Evolutionary conservation across 2,113 vertebrate species (phyloP).

Genomic region (Prionailurus viverrinus): DNA sequence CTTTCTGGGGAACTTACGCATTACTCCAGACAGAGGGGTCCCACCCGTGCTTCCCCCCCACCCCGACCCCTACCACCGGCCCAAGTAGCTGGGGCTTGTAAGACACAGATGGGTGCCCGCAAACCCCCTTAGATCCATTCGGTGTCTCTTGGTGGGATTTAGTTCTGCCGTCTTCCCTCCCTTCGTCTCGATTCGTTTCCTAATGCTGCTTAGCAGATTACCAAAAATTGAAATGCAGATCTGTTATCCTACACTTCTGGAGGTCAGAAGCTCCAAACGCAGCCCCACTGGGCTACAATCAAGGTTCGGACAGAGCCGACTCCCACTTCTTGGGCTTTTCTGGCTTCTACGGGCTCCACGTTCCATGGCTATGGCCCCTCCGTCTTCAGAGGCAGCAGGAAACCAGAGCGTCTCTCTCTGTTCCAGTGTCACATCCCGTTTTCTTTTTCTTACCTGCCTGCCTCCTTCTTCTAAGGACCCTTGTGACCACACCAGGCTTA

Average conservation of each 20-base stretch:
- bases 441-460: background rate
- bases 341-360: rapidly evolving
- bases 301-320: background rate
- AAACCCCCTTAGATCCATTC: rapidly evolving
- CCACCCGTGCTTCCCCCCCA: background rate
- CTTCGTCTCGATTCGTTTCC: background rate
- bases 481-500: background rate
- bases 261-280: background rate
- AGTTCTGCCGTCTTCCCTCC: background rate
- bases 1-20: background rate
- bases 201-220: too few relatives aligned
- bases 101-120: rapidly evolving
- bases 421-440: rapidly evolving
- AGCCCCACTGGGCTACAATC: background rate
- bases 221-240: background rate
- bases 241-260: background rate
- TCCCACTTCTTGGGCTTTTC: background rate
- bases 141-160: background rate
- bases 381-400: background rate
- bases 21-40: background rate
- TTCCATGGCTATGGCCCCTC: background rate
- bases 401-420: background rate
- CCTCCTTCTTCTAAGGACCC: background rate
- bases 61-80: rapidly evolving
- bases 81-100: rapidly evolving